Evolutionary conservation across 2,797 vertebrate genomes (phyloP), one percentile per base, ranked within the genome.

Genomic region (Podarcis lilfordi): DNA sequence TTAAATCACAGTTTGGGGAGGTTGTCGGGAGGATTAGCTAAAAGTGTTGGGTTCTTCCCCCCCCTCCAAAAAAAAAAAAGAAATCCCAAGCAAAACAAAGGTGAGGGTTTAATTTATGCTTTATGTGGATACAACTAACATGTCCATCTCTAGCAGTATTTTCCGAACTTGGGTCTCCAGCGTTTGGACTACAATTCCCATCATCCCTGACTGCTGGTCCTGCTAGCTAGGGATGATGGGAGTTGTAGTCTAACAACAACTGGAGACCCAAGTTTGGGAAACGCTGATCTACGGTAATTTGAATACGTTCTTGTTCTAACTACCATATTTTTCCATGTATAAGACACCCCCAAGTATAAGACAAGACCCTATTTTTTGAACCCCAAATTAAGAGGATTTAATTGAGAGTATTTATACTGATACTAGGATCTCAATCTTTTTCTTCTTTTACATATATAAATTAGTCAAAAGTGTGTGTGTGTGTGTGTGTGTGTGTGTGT

Each of bases 1-100:
- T 93, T 93, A 95, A 96, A 96, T 95, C 94, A 92, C 85, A 84
- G 91, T 94, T 94, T 86, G 92, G 85, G 85, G 82, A 94, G 82
- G 21, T 19, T 92, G 10, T 77, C 86, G 80, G 32, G 19, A 55
- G 40, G 43, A 32, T 78, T 19, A 50, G 3, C 76, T 27, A 27
- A 29, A 23, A 35, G 5, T 11, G 11, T 9, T 15, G 59, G 37
- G 50, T 25, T 19, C 2, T 90, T 90, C 88, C 69, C 23, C 88
- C 1, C 61, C 40, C 37, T 71, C 87, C 84, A 86, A 50, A 19
- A 85, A 86, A 50, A 19, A 85, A 11, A 32, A 79, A 10, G 27
- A 88, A 13, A 50, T 43, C 50, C 50, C 50, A 55, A 15, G 50
- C 50, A 55, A 55, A 55, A 55, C 50, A 55, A 1, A 15, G 13